phyloP scores from a whole-genome alignment of 2,113 vertebrate genomes.

The Zosterops hypoxanthus region DNA sequence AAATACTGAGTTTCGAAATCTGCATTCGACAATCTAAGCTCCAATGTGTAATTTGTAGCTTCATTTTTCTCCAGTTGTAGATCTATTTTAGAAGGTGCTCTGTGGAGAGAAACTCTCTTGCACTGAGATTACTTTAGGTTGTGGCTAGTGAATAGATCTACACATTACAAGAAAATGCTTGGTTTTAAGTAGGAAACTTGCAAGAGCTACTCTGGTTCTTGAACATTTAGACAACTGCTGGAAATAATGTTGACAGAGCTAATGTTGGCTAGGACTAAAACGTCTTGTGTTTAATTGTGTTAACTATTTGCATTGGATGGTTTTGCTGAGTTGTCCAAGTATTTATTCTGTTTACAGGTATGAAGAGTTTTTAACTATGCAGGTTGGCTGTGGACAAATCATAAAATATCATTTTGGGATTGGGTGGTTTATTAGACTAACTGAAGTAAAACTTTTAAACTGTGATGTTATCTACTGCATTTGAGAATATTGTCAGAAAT shows the following conservation, averaged over 20 bases:
- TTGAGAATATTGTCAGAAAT: neutral
- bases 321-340: neutral
- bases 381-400: neutral
- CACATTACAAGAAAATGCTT: neutral
- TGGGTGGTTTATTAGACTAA: neutral
- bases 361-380: neutral
- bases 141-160: neutral
- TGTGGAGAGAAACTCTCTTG: neutral
- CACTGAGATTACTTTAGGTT: neutral
- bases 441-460: neutral
- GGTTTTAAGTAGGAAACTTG: neutral
- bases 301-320: neutral
- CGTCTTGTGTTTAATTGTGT: neutral
- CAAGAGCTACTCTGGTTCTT: neutral
- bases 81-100: neutral
- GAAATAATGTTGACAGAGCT: neutral
- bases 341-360: neutral
- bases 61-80: neutral
- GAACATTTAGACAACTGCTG: neutral
- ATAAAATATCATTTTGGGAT: neutral
- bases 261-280: neutral
- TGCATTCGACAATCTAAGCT: neutral
- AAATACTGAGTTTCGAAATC: neutral
- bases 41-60: neutral
- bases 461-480: neutral